Percentiles rank a stretch among this genome's conserved stretches.
phyloP scores from a whole-genome alignment of 2,113 vertebrate species.

The Ailurus styani region DNA sequence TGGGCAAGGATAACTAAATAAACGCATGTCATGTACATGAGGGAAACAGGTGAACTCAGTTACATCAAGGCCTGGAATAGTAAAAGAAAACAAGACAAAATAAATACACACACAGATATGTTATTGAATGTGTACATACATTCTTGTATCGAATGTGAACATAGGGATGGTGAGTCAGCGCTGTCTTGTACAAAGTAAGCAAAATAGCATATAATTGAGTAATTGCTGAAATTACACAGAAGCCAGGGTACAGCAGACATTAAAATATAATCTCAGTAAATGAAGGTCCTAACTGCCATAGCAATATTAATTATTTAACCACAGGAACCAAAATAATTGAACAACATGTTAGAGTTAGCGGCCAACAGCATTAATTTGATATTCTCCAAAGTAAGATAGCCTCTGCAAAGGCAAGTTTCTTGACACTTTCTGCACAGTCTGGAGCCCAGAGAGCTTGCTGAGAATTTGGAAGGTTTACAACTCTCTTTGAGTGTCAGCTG shows the following conservation, averaged over 20 bases:
- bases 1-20: not conserved
- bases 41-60: not conserved
- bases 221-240: slow-evolving; percentile 70
- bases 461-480: not conserved
- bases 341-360: slow-evolving; percentile 34
- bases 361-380: slow-evolving; percentile 37
- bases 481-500: not conserved
- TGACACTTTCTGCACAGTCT: not conserved
- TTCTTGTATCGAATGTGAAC: not conserved
- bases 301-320: slow-evolving; percentile 59
- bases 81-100: not conserved
- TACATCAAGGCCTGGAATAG: not conserved
- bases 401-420: not conserved
- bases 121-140: not conserved
- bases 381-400: slow-evolving; percentile 29
- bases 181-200: slow-evolving; percentile 50
- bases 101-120: not conserved
- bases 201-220: slow-evolving; percentile 59
- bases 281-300: slow-evolving; percentile 51
- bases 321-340: slow-evolving; percentile 68
- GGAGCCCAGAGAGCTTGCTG: not conserved
- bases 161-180: slow-evolving; percentile 29
- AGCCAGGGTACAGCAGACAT: slow-evolving; percentile 58
- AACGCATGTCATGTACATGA: not conserved
- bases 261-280: slow-evolving; percentile 66